These are phyloP conservation scores for Encarsia formosa DNA, from an alignment of 2,888 invertebrate genomes.

Conservation along the genomic window DNA sequence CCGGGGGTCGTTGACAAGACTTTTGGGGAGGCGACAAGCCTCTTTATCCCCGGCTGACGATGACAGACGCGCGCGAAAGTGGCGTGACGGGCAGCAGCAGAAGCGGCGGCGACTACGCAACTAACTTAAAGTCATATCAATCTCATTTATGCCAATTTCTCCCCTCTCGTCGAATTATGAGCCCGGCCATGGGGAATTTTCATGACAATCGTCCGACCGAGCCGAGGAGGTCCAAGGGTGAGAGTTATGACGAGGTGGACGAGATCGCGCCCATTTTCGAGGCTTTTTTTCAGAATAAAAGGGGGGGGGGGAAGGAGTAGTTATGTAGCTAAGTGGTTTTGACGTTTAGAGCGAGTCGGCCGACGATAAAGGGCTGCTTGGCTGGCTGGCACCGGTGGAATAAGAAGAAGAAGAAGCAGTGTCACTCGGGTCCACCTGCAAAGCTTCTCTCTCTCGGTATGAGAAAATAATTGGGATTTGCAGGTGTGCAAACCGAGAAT, in stretches of 20 bases:
- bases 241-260: too few species aligned
- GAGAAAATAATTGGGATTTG: too few species aligned
- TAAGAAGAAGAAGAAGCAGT: too few species aligned
- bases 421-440: too few species aligned
- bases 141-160: constrained; percentile 50
- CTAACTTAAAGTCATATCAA: constrained; percentile 51
- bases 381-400: too few species aligned
- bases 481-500: background rate
- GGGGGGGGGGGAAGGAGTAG: constrained; percentile 8
- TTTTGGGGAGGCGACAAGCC: constrained; percentile 21
- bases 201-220: constrained; percentile 42
- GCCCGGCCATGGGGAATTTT: constrained; percentile 31
- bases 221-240: too few species aligned
- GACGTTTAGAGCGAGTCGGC: constrained; percentile 18
- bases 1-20: constrained; percentile 6
- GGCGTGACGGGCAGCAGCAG: constrained; percentile 40
- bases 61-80: constrained; percentile 33
- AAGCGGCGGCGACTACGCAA: background rate
- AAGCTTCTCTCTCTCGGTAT: too few species aligned
- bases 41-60: constrained; percentile 5
- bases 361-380: too few species aligned
- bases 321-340: constrained; percentile 19
- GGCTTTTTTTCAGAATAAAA: constrained; percentile 11
- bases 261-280: too few species aligned
- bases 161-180: constrained; percentile 5